These are phyloP conservation scores for Sminthopsis crassicaudata DNA, from an alignment of 2,113 vertebrate species.

Conservation along the genomic window DNA sequence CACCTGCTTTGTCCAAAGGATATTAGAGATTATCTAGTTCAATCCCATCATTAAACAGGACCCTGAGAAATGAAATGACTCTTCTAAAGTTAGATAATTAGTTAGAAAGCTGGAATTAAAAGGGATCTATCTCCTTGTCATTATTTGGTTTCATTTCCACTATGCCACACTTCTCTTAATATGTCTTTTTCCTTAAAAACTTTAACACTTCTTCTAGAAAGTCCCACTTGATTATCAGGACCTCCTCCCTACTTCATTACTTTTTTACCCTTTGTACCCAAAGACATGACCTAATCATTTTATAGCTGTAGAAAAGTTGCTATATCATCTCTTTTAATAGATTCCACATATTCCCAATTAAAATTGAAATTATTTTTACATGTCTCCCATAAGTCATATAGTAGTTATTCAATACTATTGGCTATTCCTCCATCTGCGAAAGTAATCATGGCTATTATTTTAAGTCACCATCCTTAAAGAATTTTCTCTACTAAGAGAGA, in stretches of 20 bases:
- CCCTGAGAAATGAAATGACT: neutral
- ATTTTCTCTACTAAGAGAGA: neutral
- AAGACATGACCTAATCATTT: slow-evolving; percentile 1
- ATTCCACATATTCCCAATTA: slow-evolving; percentile 12
- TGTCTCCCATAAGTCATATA: neutral
- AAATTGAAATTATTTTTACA: slow-evolving; percentile 50
- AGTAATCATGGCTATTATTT: neutral
- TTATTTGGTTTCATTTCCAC: neutral
- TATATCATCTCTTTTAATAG: slow-evolving; percentile 42
- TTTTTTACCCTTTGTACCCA: neutral
- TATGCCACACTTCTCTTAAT: neutral
- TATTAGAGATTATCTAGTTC: neutral
- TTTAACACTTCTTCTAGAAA: neutral
- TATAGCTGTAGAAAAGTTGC: neutral
- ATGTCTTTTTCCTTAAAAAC: neutral
- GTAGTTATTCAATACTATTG: neutral
- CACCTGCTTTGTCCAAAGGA: neutral
- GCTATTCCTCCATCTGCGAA: slow-evolving; percentile 1
- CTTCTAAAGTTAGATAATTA: neutral
- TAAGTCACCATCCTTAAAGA: slow-evolving; percentile 2
- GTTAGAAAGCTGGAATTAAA: neutral
- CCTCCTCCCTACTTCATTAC: neutral
- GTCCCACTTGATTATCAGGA: neutral
- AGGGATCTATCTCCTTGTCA: neutral
- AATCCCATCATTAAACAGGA: neutral